Conservation (phyloP, 2,113 vertebrate genomes). For the Antechinus flavipes region DNA sequence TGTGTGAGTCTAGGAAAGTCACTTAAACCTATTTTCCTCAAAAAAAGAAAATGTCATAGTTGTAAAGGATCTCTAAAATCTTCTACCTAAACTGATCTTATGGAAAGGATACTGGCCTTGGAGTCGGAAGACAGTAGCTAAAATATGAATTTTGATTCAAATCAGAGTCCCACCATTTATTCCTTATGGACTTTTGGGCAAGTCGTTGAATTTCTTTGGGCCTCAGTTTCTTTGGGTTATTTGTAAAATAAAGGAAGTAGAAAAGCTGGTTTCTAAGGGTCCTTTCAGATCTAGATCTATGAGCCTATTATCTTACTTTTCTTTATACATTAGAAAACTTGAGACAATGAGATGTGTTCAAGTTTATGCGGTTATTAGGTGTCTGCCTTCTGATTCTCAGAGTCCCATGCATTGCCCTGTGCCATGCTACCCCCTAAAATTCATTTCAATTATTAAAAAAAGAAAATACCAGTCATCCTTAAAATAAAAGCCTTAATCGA, state of each 20-base stretch:
- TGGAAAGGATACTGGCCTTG: neutral
- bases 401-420: neutral
- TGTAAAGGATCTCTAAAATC: neutral
- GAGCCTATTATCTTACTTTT: neutral
- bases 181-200: neutral
- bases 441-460: neutral
- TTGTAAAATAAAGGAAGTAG: neutral
- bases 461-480: neutral
- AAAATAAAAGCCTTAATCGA: neutral
- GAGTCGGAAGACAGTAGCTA: neutral
- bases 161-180: neutral
- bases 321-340: neutral
- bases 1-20: too few species aligned
- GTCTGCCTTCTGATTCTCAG: neutral
- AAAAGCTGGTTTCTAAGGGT: neutral
- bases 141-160: neutral
- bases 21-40: too few species aligned
- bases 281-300: neutral
- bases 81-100: neutral
- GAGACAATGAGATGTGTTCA: neutral
- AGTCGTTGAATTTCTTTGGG: neutral
- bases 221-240: neutral
- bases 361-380: neutral
- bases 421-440: neutral
- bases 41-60: too few species aligned